Percentiles rank a stretch among this genome's conserved stretches.
phyloP scores from a whole-genome alignment of 1,140 invertebrate species.

The Euschistus heros region DNA sequence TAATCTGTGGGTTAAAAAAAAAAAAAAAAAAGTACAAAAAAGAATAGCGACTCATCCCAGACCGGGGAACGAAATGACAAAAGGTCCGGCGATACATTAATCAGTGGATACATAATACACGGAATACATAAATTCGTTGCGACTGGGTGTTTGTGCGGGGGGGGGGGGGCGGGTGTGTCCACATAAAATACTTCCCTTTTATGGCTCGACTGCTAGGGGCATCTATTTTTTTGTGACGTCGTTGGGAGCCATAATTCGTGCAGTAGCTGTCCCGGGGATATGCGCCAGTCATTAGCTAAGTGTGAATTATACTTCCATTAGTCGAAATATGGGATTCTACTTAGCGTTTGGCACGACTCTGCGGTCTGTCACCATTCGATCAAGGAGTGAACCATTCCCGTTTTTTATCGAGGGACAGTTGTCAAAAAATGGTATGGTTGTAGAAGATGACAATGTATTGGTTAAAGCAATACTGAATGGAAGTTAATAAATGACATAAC shows the following conservation, averaged over 20 bases:
- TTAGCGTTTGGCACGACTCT: too few species aligned
- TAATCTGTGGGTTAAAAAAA: too few species aligned
- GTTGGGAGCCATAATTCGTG: slow-evolving; percentile 4
- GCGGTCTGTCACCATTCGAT: too few species aligned
- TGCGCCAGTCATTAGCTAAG: slow-evolving; percentile 11
- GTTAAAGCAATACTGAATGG: too few species aligned
- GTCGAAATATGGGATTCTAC: neutral
- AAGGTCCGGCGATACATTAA: slow-evolving; percentile 14
- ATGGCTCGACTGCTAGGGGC: neutral
- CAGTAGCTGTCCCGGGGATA: neutral
- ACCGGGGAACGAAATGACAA: slow-evolving; percentile 10
- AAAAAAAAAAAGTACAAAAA: too few species aligned
- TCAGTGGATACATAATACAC: slow-evolving; percentile 16
- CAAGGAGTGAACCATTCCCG: too few species aligned
- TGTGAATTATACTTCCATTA: slow-evolving; percentile 13
- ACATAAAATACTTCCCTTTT: slow-evolving; percentile 10
- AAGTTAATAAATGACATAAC: too few species aligned
- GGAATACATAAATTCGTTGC: slow-evolving; percentile 17
- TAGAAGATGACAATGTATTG: too few species aligned
- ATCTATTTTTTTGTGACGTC: slow-evolving; percentile 4
- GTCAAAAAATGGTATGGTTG: too few species aligned
- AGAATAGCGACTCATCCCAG: too few species aligned
- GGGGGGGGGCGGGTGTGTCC: neutral
- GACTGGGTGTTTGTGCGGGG: neutral
- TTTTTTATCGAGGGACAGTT: too few species aligned